Conservation (phyloP, 1,140 invertebrate species). For the Anastrepha obliqua region DNA sequence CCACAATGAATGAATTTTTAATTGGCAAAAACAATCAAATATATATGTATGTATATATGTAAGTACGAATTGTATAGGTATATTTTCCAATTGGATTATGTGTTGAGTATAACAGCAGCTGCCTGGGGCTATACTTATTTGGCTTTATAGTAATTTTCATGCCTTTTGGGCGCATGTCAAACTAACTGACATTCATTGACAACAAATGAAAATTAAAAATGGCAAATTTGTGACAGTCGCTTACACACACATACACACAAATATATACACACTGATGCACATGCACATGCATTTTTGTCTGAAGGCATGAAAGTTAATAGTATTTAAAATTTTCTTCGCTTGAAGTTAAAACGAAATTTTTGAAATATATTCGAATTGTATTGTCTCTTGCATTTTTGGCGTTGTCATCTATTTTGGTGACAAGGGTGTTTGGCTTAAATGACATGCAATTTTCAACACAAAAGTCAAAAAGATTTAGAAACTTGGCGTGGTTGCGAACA, state of each 20-base stretch:
- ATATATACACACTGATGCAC: neutral
- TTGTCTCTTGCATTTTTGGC: neutral
- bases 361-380: neutral
- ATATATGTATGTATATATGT: neutral
- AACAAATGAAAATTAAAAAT: slow-evolving; percentile 42
- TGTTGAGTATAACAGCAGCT: neutral
- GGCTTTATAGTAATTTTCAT: slow-evolving; percentile 39
- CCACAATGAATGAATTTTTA: slow-evolving; percentile 33
- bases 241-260: neutral
- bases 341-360: neutral
- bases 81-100: neutral
- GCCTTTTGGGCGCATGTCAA: slow-evolving; percentile 42
- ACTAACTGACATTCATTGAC: slow-evolving; percentile 48
- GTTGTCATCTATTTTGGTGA: neutral
- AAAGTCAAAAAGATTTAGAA: neutral
- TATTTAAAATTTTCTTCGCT: neutral
- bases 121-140: slow-evolving; percentile 32
- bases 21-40: slow-evolving; percentile 24
- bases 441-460: neutral
- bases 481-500: too few species aligned
- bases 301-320: neutral
- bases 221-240: slow-evolving; percentile 37
- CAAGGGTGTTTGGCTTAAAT: neutral
- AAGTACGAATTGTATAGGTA: neutral
- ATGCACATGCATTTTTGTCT: neutral